Conservation (phyloP, 2,888 invertebrate species). For the Deladenus siricidicola region DNA sequence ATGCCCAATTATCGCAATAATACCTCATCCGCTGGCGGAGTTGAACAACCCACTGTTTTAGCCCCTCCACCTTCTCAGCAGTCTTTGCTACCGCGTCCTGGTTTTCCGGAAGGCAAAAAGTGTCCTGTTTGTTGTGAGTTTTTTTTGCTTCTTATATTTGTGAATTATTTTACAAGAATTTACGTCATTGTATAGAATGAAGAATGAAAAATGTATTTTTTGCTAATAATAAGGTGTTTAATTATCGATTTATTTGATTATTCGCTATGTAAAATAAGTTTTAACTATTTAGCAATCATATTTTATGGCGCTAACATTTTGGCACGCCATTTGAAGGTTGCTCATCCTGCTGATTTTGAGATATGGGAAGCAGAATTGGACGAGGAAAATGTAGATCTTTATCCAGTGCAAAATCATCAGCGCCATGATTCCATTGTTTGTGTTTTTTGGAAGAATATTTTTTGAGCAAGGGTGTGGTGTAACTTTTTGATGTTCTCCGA, state of each 20-base stretch:
- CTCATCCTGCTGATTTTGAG: constrained; percentile 26
- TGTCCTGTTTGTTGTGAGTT: constrained; percentile 27
- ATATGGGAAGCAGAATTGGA: constrained; percentile 11
- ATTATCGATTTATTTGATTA: too few relatives aligned
- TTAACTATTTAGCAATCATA: constrained; percentile 32
- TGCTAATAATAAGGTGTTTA: too few relatives aligned
- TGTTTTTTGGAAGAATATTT: too few relatives aligned
- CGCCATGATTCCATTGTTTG: too few relatives aligned
- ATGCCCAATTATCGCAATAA: constrained; percentile 12
- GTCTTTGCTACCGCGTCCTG: constrained; percentile 16
- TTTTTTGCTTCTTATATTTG: not conserved
- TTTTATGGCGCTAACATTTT: constrained; percentile 38
- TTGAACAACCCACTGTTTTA: not conserved
- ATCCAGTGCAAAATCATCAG: too few relatives aligned
- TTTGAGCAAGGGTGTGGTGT: too few relatives aligned
- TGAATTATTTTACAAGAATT: not conserved
- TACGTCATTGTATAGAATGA: too few relatives aligned
- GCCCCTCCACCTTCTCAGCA: constrained; percentile 10
- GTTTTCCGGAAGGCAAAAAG: constrained; percentile 23
- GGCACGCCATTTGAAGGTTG: constrained; percentile 31
- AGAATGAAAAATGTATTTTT: too few relatives aligned
- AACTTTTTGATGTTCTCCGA: too few relatives aligned
- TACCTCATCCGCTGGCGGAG: not conserved
- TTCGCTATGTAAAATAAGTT: too few relatives aligned
- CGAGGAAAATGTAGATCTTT: not conserved